phyloP scores from a whole-genome alignment of 2,888 invertebrate species.

The Magallana nippona region DNA sequence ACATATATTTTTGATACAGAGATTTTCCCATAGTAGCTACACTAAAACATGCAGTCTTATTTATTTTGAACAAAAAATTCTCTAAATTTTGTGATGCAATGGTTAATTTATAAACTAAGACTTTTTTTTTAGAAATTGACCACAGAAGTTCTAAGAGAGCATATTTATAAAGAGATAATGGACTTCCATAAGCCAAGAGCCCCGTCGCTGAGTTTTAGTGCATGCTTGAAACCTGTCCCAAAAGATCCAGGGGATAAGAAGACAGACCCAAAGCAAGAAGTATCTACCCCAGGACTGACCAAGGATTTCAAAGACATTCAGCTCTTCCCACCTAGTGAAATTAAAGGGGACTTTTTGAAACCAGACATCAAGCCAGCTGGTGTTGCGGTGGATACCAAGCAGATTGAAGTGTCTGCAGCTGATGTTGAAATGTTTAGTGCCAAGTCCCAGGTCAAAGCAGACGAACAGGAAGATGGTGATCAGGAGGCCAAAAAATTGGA shows the following conservation, averaged over 20 bases:
- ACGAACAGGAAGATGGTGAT: conserved; percentile 52
- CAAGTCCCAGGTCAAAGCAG: conserved; percentile 60
- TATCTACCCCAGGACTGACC: neutral
- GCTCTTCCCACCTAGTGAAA: conserved; percentile 28
- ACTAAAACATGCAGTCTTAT: no score
- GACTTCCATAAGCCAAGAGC: conserved; percentile 73
- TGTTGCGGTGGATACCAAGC: conserved; percentile 58
- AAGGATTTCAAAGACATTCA: conserved; percentile 56
- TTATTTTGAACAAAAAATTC: no score
- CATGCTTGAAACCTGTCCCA: conserved; percentile 72
- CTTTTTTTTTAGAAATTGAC: conserved; percentile 68
- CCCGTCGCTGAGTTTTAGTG: conserved; percentile 68
- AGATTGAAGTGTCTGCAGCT: conserved; percentile 49
- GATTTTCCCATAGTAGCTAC: no score
- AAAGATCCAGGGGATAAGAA: conserved; percentile 48
- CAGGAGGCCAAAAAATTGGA: conserved; percentile 45
- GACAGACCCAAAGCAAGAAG: neutral
- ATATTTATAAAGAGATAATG: conserved; percentile 78
- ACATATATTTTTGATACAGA: conserved; percentile 50
- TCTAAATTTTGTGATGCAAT: no score
- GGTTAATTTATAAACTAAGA: no score
- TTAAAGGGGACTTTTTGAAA: conserved; percentile 35
- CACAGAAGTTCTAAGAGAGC: conserved; percentile 71
- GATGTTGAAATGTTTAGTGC: conserved; percentile 78
- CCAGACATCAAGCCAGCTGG: conserved; percentile 5